Percentiles rank a stretch among this genome's conserved stretches.
These are phyloP conservation scores for Eupeodes latifasciatus DNA, from an alignment of 2,888 invertebrate species.

Conservation along the genomic window DNA sequence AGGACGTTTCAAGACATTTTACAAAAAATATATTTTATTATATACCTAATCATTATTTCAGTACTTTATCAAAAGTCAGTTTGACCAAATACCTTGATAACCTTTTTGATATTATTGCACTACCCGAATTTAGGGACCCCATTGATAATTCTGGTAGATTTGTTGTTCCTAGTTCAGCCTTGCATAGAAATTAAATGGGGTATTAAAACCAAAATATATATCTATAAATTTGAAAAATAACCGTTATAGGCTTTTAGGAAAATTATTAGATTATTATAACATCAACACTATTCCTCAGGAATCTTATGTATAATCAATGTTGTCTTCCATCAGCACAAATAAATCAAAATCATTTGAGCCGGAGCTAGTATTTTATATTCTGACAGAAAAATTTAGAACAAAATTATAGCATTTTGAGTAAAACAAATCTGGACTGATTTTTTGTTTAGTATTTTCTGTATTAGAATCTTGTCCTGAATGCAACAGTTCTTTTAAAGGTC, in stretches of 20 bases:
- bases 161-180: too few relatives aligned
- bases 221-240: neutral
- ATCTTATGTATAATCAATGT: neutral
- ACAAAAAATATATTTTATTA: too few relatives aligned
- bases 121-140: too few relatives aligned
- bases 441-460: too few relatives aligned
- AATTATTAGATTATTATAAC: neutral
- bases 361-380: neutral
- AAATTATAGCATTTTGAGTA: conserved; percentile 1
- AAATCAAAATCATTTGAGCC: neutral
- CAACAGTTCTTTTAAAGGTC: neutral
- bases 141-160: too few relatives aligned
- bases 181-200: neutral
- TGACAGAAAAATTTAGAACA: neutral
- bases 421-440: neutral
- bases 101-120: too few relatives aligned
- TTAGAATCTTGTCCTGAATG: neutral
- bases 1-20: too few relatives aligned
- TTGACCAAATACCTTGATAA: too few relatives aligned
- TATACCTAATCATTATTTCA: too few relatives aligned
- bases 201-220: neutral
- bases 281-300: neutral
- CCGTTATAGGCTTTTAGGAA: too few relatives aligned
- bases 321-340: neutral
- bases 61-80: too few relatives aligned